Conservation (phyloP, 1,140 invertebrate genomes). For the Drosophila orosa region DNA sequence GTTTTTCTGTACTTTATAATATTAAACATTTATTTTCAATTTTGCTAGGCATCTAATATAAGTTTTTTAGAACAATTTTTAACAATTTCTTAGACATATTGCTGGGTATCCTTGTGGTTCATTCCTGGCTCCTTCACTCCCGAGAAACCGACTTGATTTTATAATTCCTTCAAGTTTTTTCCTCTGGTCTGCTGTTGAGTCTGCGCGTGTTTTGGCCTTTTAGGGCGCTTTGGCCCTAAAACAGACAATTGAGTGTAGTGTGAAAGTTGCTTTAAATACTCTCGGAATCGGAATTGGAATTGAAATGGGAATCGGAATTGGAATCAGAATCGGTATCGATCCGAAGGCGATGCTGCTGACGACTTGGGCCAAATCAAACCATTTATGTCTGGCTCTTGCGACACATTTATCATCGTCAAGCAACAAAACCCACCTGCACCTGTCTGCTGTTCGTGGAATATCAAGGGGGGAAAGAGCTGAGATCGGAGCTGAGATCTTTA, state of each 20-base stretch:
- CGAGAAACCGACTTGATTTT: conserved; percentile 35
- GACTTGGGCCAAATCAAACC: conserved; percentile 68
- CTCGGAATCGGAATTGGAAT: conserved; percentile 43
- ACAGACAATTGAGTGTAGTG: conserved; percentile 75
- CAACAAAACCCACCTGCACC: conserved; percentile 59
- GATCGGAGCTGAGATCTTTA: conserved; percentile 43
- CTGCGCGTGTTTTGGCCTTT: conserved; percentile 77
- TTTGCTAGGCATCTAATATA: background rate
- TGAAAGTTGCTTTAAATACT: conserved; percentile 82
- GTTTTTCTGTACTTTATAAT: background rate
- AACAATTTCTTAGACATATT: background rate
- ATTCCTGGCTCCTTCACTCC: background rate
- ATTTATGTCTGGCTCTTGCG: conserved; percentile 72
- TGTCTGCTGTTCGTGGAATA: conserved; percentile 49
- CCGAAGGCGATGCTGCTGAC: conserved; percentile 35
- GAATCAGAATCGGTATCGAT: conserved; percentile 34
- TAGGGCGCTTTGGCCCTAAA: conserved; percentile 70
- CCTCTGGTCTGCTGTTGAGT: conserved; percentile 21
- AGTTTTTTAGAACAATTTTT: background rate
- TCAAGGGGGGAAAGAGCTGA: background rate
- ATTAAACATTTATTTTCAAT: no score
- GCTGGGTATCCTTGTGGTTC: conserved; percentile 1
- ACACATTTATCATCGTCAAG: conserved; percentile 81
- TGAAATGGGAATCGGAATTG: conserved; percentile 33
- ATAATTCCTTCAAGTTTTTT: conserved; percentile 32